Base-by-base conservation (phyloP, 1,140 invertebrate genomes). In the Danaus melanippus region DNA sequence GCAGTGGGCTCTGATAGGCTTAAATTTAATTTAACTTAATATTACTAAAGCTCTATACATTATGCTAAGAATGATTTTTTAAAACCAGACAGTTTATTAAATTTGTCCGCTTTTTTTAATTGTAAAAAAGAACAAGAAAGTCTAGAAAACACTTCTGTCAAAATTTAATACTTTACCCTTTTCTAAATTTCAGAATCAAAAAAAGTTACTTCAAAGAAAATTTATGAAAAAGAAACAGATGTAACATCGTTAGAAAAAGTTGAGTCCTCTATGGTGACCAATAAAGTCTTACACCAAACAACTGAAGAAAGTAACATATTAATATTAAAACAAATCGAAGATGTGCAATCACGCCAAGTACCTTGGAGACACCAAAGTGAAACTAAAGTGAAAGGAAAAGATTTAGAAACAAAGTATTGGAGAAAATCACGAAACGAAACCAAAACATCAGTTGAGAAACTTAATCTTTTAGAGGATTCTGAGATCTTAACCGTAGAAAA, bases 291-390 rank as follows among this genome's bases (percentile, higher is more conserved):
- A 46, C 75, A 73, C 60, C 67, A 81, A 64, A 62, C 68, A 10
- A 80, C 79, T 9, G 83, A 86, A 64, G 78, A 86, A 47, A 68
- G 58, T 12, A 84, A 75, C 59, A 79, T 86, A 50, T 62, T 86
- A 42, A 79, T 72, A 61, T 12, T 84, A 15, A 43, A 77, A 56
- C 73, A 74, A 51, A 46, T 66, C 46, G 60, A 84, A 65, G 69
- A 85, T 42, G 58, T 79, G 12, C 69, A 79, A 52, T 66, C 66
- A 11, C 76, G 64, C 45, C 67, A 76, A 58, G 69, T 83, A 21
- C 80, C 83, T 1, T 86, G 83, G 83, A 74, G 83, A n/a, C 67
- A 49, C 12, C 10, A 44, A 40, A 15, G 1, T 9, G 7, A 12
- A 45, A 48, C 7, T n/a, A 61, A 32, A 47, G 66, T 21, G 49